These are phyloP conservation scores for Macrotrachela quadricornifera DNA, from an alignment of 1,140 invertebrate genomes.

Conservation along the genomic window DNA sequence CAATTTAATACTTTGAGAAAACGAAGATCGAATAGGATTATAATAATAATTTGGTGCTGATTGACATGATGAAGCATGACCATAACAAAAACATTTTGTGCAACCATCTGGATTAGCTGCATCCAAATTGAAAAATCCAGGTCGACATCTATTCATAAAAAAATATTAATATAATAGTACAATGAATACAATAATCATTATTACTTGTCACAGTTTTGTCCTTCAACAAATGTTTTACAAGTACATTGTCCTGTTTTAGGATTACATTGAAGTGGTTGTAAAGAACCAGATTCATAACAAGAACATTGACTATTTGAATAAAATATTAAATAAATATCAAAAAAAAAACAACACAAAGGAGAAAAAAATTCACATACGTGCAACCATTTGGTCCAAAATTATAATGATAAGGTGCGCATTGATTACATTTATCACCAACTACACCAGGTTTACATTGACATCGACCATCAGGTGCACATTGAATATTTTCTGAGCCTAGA, in stretches of 20 bases:
- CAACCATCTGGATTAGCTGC: conserved; percentile 74
- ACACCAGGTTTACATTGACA: conserved; percentile 37
- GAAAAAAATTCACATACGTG: neutral
- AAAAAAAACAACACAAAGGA: conserved; percentile 69
- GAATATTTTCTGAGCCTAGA: conserved; percentile 55
- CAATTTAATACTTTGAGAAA: conserved; percentile 8
- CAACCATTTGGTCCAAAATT: conserved; percentile 51
- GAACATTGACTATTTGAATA: conserved; percentile 59
- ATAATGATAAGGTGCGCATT: conserved; percentile 52
- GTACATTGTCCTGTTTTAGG: conserved; percentile 36
- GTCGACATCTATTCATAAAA: conserved; percentile 50
- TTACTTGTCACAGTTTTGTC: conserved; percentile 16
- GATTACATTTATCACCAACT: conserved; percentile 33
- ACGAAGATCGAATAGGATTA: conserved; percentile 30
- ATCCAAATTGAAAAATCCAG: conserved; percentile 79
- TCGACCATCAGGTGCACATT: conserved; percentile 64
- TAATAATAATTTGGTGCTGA: conserved; percentile 60
- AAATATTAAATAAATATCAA: conserved; percentile 38
- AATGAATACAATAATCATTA: too few species aligned
- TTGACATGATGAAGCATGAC: conserved; percentile 73
- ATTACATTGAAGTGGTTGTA: conserved; percentile 62
- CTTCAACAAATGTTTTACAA: conserved; percentile 11
- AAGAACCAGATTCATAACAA: conserved; percentile 59
- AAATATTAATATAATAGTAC: too few species aligned
- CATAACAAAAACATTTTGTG: conserved; percentile 91